These are phyloP conservation scores for Heteronetta atricapilla DNA, from an alignment of 2,113 vertebrate genomes.

Conservation along the genomic window DNA sequence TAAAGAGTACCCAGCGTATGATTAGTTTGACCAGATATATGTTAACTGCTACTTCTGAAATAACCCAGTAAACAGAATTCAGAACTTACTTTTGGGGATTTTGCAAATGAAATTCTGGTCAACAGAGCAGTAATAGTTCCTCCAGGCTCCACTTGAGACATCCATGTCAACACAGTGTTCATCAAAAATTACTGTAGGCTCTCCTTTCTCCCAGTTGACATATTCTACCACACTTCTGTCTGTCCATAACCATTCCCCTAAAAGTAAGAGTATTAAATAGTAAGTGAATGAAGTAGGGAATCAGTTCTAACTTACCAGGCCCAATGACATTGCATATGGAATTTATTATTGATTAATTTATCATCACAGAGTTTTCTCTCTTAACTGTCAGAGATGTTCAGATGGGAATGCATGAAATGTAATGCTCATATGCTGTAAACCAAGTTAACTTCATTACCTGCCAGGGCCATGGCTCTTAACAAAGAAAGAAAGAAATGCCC, in stretches of 20 bases:
- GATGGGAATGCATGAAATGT: neutral
- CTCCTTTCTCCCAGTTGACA: conserved; percentile 87
- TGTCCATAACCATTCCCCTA: conserved; percentile 87
- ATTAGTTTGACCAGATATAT: neutral
- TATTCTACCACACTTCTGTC: conserved; percentile 85
- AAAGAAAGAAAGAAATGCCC: neutral
- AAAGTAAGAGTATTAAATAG: neutral
- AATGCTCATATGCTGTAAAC: neutral
- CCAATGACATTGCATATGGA: neutral
- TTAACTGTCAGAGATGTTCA: neutral
- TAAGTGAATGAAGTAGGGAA: neutral
- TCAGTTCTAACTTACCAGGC: neutral
- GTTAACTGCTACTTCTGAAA: neutral
- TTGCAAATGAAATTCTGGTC: conserved; percentile 90
- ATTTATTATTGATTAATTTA: neutral
- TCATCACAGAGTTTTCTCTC: neutral
- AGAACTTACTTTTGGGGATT: conserved; percentile 86
- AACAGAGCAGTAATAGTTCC: conserved; percentile 75
- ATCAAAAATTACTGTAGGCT: conserved; percentile 53
- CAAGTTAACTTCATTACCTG: neutral
- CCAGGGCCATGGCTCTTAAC: neutral
- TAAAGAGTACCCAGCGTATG: neutral
- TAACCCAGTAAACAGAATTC: neutral
- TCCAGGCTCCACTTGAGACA: conserved; percentile 83
- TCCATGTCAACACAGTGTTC: conserved; percentile 82